Evolutionary conservation across 2,888 invertebrate species (phyloP).

Genomic region (Drosophila peninsularis): DNA sequence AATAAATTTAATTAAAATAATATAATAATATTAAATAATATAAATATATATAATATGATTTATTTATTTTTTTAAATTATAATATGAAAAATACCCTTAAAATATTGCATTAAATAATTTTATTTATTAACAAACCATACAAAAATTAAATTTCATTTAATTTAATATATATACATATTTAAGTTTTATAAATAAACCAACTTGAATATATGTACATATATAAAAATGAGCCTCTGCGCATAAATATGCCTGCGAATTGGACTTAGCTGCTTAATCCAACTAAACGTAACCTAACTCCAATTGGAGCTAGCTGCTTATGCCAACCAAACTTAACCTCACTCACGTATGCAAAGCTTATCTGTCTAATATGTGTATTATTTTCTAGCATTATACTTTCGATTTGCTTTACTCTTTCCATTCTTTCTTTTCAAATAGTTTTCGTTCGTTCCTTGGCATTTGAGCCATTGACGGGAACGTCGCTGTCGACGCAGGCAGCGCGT

Average conservation of each 20-base stretch:
- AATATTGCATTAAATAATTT: too few relatives aligned
- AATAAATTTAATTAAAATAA: too few relatives aligned
- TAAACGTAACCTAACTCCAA: not conserved
- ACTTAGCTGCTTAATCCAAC: too few relatives aligned
- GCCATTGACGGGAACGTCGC: slow-evolving; percentile 29
- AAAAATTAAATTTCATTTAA: not conserved
- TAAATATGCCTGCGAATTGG: not conserved
- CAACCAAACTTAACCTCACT: slow-evolving; percentile 4
- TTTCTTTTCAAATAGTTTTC: not conserved
- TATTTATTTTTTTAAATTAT: too few relatives aligned
- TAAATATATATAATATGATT: too few relatives aligned
- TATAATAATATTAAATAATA: not conserved
- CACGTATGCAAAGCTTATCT: not conserved
- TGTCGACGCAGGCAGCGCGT: slow-evolving; percentile 28
- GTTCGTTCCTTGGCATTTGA: slow-evolving; percentile 41
- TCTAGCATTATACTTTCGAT: slow-evolving; percentile 7
- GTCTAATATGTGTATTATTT: not conserved
- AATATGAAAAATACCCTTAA: too few relatives aligned
- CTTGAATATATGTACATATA: not conserved
- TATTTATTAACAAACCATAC: not conserved
- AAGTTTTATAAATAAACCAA: not conserved
- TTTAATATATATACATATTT: not conserved
- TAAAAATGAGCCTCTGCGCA: not conserved
- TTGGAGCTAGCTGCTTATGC: not conserved
- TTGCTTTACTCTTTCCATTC: too few relatives aligned